Conservation (phyloP, 2,888 invertebrate genomes). For the Carpatolechia fugitivella region DNA sequence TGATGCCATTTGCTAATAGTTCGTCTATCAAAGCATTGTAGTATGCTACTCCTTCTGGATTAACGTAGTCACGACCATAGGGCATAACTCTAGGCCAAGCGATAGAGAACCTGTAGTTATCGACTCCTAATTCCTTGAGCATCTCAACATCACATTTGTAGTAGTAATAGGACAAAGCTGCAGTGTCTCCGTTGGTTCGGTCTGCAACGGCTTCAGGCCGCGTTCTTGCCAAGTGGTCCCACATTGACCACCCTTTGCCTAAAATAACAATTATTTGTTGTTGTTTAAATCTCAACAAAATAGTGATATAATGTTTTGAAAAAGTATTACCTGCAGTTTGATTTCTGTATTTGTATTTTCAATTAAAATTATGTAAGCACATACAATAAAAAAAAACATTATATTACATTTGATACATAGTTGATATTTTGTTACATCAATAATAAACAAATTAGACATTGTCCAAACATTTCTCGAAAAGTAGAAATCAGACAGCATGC, state of each 20-base stretch:
- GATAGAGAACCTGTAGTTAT: slow-evolving; percentile 69
- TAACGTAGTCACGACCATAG: slow-evolving; percentile 70
- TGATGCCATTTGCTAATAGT: slow-evolving; percentile 76
- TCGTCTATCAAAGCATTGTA: slow-evolving; percentile 81
- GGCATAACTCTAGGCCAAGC: slow-evolving; percentile 82
- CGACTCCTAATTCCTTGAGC: slow-evolving; percentile 50
- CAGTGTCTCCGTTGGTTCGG: slow-evolving; percentile 73
- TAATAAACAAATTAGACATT: no score
- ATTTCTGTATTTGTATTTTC: no score
- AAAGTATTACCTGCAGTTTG: no score
- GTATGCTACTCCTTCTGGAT: slow-evolving; percentile 77
- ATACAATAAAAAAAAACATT: no score
- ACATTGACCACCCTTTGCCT: slow-evolving; percentile 78
- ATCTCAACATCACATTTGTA: slow-evolving; percentile 70
- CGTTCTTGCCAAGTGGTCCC: slow-evolving; percentile 76
- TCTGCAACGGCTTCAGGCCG: slow-evolving; percentile 63
- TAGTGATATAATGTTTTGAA: no score
- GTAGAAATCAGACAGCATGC: no score
- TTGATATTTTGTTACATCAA: no score
- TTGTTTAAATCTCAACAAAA: no score
- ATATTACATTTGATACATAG: no score
- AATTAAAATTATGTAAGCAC: no score
- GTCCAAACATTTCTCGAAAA: no score
- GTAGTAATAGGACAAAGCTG: slow-evolving; percentile 77
- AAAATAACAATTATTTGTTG: neutral